phyloP scores from a whole-genome alignment of 2,797 vertebrate species.

The Myotis myotis region DNA sequence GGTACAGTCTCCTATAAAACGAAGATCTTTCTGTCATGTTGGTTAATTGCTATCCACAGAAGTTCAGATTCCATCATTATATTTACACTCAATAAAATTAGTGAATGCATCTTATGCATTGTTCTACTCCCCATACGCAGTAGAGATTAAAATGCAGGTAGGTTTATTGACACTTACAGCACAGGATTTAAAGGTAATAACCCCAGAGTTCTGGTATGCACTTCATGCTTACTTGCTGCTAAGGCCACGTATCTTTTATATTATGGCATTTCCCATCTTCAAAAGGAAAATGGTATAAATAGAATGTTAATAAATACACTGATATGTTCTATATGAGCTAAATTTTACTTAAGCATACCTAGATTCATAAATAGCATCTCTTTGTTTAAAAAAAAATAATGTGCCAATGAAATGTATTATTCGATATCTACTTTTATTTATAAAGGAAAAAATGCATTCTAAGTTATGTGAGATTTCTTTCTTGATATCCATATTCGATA shows the following conservation, averaged over 20 bases:
- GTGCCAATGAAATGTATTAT: not conserved
- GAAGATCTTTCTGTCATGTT: not conserved
- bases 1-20: not conserved
- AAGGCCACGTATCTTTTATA: not conserved
- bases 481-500: not conserved
- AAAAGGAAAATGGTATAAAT: not conserved
- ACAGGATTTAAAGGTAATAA: not conserved
- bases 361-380: not conserved
- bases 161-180: not conserved
- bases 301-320: conserved; percentile 4
- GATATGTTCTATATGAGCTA: not conserved
- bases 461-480: not conserved
- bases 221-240: not conserved
- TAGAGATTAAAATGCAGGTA: not conserved
- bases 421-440: not conserved
- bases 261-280: not conserved
- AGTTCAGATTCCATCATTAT: not conserved
- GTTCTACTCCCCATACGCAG: not conserved
- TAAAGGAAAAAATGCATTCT: not conserved
- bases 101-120: not conserved
- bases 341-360: conserved; percentile 3
- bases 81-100: not conserved
- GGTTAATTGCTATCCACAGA: not conserved
- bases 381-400: not conserved
- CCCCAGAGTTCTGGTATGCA: not conserved